Evolutionary conservation across 2,888 invertebrate genomes (phyloP).

Genomic region (Fragum fragum): DNA sequence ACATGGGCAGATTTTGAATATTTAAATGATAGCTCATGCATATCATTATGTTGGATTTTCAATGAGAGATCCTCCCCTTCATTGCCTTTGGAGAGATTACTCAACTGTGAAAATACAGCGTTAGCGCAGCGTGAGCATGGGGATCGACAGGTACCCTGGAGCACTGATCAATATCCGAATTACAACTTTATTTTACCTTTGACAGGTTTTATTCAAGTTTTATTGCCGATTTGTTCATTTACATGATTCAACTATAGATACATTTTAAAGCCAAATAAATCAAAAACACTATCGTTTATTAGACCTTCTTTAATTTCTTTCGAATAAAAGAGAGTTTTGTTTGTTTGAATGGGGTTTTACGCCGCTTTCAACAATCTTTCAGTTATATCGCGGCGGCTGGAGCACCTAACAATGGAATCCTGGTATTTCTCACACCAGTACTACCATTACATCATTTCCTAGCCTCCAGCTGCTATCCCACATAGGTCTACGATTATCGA

Average conservation of each 20-base stretch:
- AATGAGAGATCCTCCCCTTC: neutral
- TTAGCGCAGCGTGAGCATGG: constrained; percentile 18
- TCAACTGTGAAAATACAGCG: constrained; percentile 25
- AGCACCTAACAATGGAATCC: no score
- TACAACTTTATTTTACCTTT: constrained; percentile 32
- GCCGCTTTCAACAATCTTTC: no score
- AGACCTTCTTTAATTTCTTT: neutral
- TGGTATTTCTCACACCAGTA: no score
- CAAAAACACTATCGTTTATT: neutral
- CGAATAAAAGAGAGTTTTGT: no score
- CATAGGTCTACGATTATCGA: no score
- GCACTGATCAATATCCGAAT: constrained; percentile 31
- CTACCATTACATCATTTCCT: no score
- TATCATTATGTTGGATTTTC: constrained; percentile 24
- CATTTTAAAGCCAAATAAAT: constrained; percentile 23
- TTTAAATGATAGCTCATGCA: constrained; percentile 16
- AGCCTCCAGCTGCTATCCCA: no score
- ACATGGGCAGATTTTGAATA: no score
- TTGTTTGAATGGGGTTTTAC: no score
- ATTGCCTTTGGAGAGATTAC: constrained; percentile 7
- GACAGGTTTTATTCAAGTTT: constrained; percentile 20
- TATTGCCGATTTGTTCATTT: constrained; percentile 25
- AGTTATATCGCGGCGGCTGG: no score
- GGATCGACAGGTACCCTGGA: constrained; percentile 17
- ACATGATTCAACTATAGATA: constrained; percentile 8